Conservation (phyloP, 1,140 invertebrate genomes). For the Leptonema lineaticorne region DNA sequence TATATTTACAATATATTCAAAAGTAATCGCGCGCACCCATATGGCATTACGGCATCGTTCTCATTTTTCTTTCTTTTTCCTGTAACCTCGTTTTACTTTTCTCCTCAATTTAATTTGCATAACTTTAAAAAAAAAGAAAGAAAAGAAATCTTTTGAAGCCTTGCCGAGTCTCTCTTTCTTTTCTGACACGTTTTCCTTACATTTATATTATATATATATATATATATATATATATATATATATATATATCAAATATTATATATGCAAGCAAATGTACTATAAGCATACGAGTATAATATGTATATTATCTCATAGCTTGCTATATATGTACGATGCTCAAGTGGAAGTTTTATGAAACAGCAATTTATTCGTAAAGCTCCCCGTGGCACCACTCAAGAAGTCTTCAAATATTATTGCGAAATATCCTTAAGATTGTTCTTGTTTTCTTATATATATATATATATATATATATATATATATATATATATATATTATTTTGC, state of each 20-base stretch:
- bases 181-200: background rate
- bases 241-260: no score
- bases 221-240: no score
- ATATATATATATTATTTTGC: no score
- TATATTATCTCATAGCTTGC: background rate
- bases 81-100: conserved; percentile 13
- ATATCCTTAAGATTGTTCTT: conserved; percentile 5
- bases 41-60: background rate
- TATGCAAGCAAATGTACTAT: no score
- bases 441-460: no score
- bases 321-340: background rate
- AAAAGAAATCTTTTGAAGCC: background rate
- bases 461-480: no score
- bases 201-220: background rate
- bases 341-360: conserved; percentile 4
- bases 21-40: conserved; percentile 1
- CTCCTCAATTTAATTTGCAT: conserved; percentile 15
- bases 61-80: background rate
- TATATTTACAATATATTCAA: conserved; percentile 6
- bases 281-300: no score
- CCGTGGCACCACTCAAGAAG: conserved; percentile 9
- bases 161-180: background rate
- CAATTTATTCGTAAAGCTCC: conserved; percentile 13
- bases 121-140: conserved; percentile 3
- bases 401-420: conserved; percentile 11